phyloP scores from a whole-genome alignment of 2,797 vertebrate genomes.

The Pelobates cultripes region DNA sequence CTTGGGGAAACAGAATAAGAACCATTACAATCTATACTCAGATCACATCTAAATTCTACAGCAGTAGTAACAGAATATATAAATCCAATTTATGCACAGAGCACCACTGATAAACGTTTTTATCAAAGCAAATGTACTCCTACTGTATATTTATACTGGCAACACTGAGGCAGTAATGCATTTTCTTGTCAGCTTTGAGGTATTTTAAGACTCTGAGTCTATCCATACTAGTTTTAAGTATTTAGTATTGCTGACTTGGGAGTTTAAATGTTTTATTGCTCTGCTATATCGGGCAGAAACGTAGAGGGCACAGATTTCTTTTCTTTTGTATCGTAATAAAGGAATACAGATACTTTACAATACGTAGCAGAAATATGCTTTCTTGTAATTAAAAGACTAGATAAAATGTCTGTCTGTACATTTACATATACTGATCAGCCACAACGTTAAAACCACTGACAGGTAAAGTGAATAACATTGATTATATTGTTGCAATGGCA shows the following conservation, averaged over 20 bases:
- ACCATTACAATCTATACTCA: background rate
- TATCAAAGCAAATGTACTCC: slow-evolving; percentile 48
- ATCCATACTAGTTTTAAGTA: slow-evolving; percentile 48
- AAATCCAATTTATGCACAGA: slow-evolving; percentile 45
- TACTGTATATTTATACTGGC: slow-evolving; percentile 40
- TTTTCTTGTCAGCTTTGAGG: slow-evolving; percentile 42
- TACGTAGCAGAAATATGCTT: no score
- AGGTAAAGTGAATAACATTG: no score
- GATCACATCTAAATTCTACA: slow-evolving; percentile 32
- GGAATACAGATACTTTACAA: no score
- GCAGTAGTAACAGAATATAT: slow-evolving; percentile 19
- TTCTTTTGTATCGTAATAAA: no score
- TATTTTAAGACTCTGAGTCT: slow-evolving; percentile 31
- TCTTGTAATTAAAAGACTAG: no score
- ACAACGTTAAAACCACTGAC: no score
- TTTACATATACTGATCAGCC: no score
- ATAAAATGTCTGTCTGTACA: no score
- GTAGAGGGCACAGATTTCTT: slow-evolving; percentile 2
- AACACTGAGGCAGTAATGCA: slow-evolving; percentile 29
- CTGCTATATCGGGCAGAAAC: background rate
- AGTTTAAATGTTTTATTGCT: slow-evolving; percentile 41
- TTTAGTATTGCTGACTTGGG: slow-evolving; percentile 41
- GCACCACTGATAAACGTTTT: slow-evolving; percentile 45
- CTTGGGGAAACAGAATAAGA: background rate
- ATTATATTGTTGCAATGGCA: no score